A percentile compares a stretch with the other conserved stretches of the same genome.
Conservation (phyloP, 2,888 invertebrate species). For the Macroteleia sp. region DNA sequence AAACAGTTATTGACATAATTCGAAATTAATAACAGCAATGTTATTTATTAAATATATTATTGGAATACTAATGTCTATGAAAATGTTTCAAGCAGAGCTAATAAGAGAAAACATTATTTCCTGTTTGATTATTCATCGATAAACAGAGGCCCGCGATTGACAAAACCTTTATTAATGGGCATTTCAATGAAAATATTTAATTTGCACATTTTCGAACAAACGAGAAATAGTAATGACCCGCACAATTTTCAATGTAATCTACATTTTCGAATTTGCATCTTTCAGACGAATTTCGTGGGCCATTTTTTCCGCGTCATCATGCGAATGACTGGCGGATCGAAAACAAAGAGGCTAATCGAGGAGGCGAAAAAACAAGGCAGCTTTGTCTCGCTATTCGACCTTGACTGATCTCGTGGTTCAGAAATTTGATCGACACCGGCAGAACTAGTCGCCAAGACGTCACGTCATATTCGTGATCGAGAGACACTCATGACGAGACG, state of each 20-base stretch:
- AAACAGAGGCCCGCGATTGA: not conserved
- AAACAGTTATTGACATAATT: slow-evolving; percentile 38
- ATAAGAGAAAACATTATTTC: slow-evolving; percentile 28
- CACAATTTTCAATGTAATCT: no score
- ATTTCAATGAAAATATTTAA: slow-evolving; percentile 24
- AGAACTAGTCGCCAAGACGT: slow-evolving; percentile 79
- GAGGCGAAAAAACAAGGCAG: slow-evolving; percentile 53
- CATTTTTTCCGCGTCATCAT: no score
- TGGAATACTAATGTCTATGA: slow-evolving; percentile 14
- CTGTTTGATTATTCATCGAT: slow-evolving; percentile 31
- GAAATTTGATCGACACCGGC: slow-evolving; percentile 83
- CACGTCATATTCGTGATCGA: slow-evolving; percentile 64
- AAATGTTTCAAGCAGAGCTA: slow-evolving; percentile 29
- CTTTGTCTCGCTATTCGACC: slow-evolving; percentile 77
- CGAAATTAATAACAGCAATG: slow-evolving; percentile 27
- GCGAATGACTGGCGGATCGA: slow-evolving; percentile 51
- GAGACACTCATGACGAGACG: slow-evolving; percentile 57
- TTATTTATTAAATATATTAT: slow-evolving; percentile 32
- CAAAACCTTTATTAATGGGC: slow-evolving; percentile 25
- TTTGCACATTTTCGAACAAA: no score
- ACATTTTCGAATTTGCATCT: no score
- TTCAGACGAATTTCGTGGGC: no score
- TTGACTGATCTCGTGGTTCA: slow-evolving; percentile 78
- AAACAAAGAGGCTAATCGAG: slow-evolving; percentile 62
- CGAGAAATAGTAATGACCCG: no score